These are phyloP conservation scores for Nebria ingens DNA, from an alignment of 1,140 invertebrate species.

Conservation along the genomic window DNA sequence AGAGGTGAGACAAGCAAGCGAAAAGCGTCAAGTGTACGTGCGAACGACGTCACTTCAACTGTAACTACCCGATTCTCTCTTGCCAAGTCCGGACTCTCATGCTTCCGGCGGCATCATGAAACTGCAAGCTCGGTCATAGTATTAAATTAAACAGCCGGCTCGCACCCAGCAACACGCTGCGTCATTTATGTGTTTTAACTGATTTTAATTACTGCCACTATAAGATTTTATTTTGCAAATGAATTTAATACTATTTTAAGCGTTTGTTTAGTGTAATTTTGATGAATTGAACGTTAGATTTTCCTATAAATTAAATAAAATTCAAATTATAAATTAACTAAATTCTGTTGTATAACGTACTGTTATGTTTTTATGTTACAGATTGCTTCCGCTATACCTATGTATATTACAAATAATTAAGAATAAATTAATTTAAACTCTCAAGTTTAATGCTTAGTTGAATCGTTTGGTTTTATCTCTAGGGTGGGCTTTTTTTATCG, in stretches of 20 bases:
- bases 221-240: background rate
- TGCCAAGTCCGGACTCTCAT: background rate
- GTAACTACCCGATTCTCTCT: background rate
- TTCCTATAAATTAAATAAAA: too few species aligned
- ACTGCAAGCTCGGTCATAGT: background rate
- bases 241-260: background rate
- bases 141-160: constrained; percentile 7
- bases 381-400: too few species aligned
- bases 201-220: constrained; percentile 2
- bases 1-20: background rate
- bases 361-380: too few species aligned
- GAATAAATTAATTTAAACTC: too few species aligned
- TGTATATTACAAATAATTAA: too few species aligned
- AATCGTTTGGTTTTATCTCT: too few species aligned
- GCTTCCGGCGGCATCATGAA: background rate
- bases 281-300: too few species aligned
- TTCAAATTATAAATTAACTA: too few species aligned
- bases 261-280: constrained; percentile 1
- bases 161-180: background rate
- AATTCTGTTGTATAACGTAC: too few species aligned
- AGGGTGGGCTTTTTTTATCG: too few species aligned
- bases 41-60: background rate
- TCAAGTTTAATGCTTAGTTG: too few species aligned
- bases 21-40: background rate
- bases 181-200: constrained; percentile 5